These are phyloP conservation scores for Drosophila siamana DNA, from an alignment of 2,888 invertebrate genomes.

Conservation along the genomic window DNA sequence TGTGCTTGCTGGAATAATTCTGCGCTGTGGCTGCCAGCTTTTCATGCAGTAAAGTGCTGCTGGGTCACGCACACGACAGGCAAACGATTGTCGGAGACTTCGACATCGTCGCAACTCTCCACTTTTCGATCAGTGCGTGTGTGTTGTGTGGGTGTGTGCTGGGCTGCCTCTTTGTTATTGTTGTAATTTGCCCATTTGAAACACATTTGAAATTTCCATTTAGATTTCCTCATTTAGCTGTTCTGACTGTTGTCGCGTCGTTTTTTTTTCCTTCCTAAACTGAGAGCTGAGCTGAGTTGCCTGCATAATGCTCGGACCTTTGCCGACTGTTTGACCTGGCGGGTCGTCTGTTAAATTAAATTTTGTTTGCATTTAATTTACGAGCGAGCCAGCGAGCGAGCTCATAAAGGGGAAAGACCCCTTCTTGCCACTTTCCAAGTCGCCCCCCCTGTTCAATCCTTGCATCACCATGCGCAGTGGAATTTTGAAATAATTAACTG, in stretches of 20 bases:
- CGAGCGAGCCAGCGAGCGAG: conserved; percentile 39
- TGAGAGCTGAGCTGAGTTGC: conserved; percentile 33
- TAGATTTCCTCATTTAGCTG: conserved; percentile 65
- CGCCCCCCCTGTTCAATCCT: conserved; percentile 27
- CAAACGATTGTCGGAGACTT: conserved; percentile 18
- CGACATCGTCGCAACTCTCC: conserved; percentile 16
- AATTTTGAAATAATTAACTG: neutral
- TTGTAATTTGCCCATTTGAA: conserved; percentile 72
- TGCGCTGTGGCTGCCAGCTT: conserved; percentile 18
- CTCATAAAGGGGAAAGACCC: conserved; percentile 1
- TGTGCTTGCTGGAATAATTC: too few species aligned
- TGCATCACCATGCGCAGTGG: conserved; percentile 8
- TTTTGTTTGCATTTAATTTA: conserved; percentile 70
- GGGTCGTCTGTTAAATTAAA: conserved; percentile 75
- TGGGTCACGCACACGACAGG: conserved; percentile 33
- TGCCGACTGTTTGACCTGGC: conserved; percentile 65
- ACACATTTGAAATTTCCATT: conserved; percentile 80
- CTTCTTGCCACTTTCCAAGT: neutral
- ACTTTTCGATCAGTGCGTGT: conserved; percentile 41
- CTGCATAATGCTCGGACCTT: conserved; percentile 70
- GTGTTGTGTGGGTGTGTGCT: conserved; percentile 16
- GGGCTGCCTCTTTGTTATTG: conserved; percentile 29
- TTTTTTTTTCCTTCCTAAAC: conserved; percentile 2
- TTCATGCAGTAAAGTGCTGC: conserved; percentile 10
- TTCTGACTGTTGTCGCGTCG: conserved; percentile 29